Evolutionary conservation across 2,797 vertebrate genomes (phyloP), one percentile per base, ranked within the genome.

Genomic region (Enteromius thamalakanensis): DNA sequence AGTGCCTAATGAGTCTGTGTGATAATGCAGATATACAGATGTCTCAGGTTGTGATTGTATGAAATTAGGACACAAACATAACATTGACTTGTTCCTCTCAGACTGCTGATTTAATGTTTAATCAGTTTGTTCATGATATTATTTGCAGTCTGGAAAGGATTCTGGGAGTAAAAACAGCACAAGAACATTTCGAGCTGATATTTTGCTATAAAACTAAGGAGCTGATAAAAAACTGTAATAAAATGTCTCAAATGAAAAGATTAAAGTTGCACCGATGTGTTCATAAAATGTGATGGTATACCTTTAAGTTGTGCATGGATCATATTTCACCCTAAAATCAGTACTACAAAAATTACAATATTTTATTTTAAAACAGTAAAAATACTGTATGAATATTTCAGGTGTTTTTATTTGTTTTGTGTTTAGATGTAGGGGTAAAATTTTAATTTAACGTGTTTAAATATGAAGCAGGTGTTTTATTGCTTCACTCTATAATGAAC

Each of bases 1-100:
- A 67, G 67, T 72, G 76, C 82, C 82, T 84, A 79, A 71, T 2
- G 64, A 79, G 82, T 71, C 40, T 84, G 82, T 64, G 71, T 69
- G 49, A 74, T 74, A 42, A 79, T 32, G 15, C 51, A 72, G 37
- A 58, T 69, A 71, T 34, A 62, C 12, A 68, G 21, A 69, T 47
- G 81, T 71, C 74, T 84, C 71, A 82, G 79, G 69, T 58, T 51
- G 51, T n/a, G 42, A 45, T 40, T 32, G 17, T 17, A 53, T 19
- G 15, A 40, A 79, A 81, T 21, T 15, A 75, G 37, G 17, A 79
- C 53, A 79, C 53, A 26, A 68, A 21, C 12, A 34, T 37, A 23
- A 51, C 19, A 53, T 19, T 37, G 72, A 37, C 32, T 37, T 23
- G 32, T 53, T 75, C 10, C 32, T 55, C 1, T 26, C 26, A 26